phyloP scores from a whole-genome alignment of 2,113 vertebrate species.

The Leuciscus idus region DNA sequence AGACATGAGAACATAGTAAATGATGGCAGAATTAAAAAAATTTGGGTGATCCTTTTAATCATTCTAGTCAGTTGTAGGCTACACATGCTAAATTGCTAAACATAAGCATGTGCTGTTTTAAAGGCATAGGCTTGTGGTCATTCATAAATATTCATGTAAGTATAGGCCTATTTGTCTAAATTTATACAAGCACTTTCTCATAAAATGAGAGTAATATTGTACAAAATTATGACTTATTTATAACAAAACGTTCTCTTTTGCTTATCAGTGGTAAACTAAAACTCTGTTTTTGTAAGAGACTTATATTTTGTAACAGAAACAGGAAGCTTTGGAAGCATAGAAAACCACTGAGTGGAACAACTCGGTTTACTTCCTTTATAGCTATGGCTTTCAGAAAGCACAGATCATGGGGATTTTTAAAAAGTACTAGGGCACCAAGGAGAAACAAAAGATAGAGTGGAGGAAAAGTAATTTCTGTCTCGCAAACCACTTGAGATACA shows the following conservation, averaged over 20 bases:
- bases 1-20: background rate
- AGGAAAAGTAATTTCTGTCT: background rate
- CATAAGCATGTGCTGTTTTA: background rate
- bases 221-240: background rate
- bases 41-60: background rate
- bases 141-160: background rate
- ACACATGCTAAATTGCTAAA: background rate
- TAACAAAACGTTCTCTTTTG: background rate
- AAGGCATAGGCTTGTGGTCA: background rate
- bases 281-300: background rate
- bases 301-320: constrained; percentile 3
- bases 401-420: background rate
- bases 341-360: background rate
- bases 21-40: background rate
- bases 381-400: background rate
- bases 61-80: background rate
- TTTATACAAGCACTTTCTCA: background rate
- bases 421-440: background rate
- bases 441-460: background rate
- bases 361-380: background rate
- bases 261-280: background rate
- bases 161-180: background rate
- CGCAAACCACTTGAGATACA: background rate
- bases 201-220: background rate
- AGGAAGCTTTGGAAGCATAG: background rate